Base-by-base conservation (phyloP, 2,113 vertebrate species). In the Trachemys scripta region DNA sequence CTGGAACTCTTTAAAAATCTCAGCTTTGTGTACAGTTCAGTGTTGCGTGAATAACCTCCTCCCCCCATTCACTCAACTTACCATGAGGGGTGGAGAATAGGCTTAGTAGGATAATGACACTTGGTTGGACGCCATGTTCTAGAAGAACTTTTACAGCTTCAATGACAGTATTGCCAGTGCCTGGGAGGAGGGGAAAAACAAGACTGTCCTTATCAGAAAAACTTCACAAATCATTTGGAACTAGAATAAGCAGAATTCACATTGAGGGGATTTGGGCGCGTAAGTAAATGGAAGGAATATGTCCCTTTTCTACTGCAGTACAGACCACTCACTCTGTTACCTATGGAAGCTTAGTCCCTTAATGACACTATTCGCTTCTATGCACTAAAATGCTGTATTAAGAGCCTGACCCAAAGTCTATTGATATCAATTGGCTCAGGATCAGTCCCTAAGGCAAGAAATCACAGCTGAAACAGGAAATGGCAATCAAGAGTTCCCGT, bases 1-100 rank as follows among this genome's bases (percentile, higher is more conserved):
- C 38, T 47, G 38, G 42, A 47, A 25, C 22, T 47, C 75, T 47
- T 47, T 16, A 45, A 27, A 50, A 47, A 45, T 47, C 25, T 45
- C 29, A 14, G 12, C 12, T 4, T 29, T 29, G 42, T 78, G 42
- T 25, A 47, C 10, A 47, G 24, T 78, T 14, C 75, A 31, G 27
- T 45, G 19, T 51, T 38, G 35, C 19, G 14, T 90, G 80, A 76
- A 45, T 45, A 29, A 78, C 22, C 42, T 72, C 8, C n/a, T 10
- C 65, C n/a, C 9, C 7, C 0, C 13, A 0, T 3, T 45, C 45
- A 24, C 38, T 38, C n/a, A 51, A 93, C 98, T 97, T 98, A 99
- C 99, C 99, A 1, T 99, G 99, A 89, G 99, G 99, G 3, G 99
- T 99, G 87, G 99, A 99, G 98, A 99, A 99, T 57, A 99, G 99